These are phyloP conservation scores for Dipodomys merriami DNA, from an alignment of 2,113 vertebrate species.

Conservation along the genomic window DNA sequence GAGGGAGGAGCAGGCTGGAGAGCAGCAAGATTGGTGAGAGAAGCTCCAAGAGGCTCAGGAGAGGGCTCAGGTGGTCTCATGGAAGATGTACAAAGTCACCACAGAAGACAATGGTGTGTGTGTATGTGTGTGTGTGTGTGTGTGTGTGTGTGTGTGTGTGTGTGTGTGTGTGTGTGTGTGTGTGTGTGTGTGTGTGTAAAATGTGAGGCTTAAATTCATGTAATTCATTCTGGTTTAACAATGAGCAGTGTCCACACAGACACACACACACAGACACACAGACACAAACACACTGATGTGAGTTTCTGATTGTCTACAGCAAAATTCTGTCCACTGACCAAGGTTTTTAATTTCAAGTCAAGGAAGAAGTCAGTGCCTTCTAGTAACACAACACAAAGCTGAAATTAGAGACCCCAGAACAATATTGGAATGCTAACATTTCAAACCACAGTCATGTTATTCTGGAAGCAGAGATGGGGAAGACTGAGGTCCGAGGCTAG, in stretches of 20 bases:
- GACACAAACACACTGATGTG: not conserved
- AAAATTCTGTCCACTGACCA: not conserved
- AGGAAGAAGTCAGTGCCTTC: not conserved
- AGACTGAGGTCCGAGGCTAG: not conserved
- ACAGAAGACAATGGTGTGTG: too few relatives aligned
- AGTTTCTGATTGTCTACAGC: not conserved
- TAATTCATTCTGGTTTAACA: not conserved
- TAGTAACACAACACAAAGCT: not conserved
- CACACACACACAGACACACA: too few relatives aligned
- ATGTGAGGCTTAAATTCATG: not conserved
- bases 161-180: too few relatives aligned
- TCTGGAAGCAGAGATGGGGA: not conserved
- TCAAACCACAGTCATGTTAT: not conserved
- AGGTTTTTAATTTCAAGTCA: not conserved
- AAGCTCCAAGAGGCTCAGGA: not conserved
- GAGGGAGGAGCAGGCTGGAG: not conserved
- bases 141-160: too few relatives aligned
- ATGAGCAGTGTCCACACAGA: not conserved
- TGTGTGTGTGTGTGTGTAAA: not conserved
- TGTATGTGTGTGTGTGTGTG: too few relatives aligned
- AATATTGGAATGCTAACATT: not conserved
- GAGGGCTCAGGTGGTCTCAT: not conserved
- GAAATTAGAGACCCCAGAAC: not conserved
- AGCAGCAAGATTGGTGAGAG: accelerated
- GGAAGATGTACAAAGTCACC: not conserved